phyloP scores from a whole-genome alignment of 1,140 invertebrate species.

The Eumeta japonica region DNA sequence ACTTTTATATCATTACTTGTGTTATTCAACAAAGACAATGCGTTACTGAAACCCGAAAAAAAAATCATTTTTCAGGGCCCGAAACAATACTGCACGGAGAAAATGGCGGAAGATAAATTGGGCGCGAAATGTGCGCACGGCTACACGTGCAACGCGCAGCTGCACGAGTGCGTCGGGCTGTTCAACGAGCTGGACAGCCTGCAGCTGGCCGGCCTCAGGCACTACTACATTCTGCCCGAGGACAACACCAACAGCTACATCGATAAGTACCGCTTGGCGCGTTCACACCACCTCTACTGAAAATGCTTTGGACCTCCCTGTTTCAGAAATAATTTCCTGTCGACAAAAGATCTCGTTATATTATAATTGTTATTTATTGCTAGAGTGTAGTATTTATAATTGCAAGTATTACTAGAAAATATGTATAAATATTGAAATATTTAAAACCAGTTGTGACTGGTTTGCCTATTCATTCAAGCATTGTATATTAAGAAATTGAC shows the following conservation, averaged over 20 bases:
- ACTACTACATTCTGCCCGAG: slow-evolving; percentile 13
- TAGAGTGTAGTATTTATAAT: too few relatives aligned
- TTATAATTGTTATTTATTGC: slow-evolving; percentile 4
- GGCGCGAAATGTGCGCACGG: slow-evolving; percentile 37
- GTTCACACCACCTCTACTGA: too few relatives aligned
- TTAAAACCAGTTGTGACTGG: too few relatives aligned
- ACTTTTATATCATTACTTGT: too few relatives aligned
- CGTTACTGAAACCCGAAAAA: too few relatives aligned
- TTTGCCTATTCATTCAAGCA: too few relatives aligned
- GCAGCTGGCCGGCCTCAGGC: slow-evolving; percentile 19
- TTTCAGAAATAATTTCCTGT: not conserved
- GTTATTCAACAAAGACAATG: too few relatives aligned
- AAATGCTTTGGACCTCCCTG: not conserved
- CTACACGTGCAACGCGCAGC: slow-evolving; percentile 28
- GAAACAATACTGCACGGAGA: slow-evolving; percentile 37
- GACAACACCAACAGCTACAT: too few relatives aligned
- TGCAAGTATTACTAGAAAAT: too few relatives aligned
- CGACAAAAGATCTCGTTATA: slow-evolving; percentile 3
- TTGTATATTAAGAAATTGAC: too few relatives aligned
- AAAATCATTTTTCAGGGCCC: slow-evolving; percentile 34
- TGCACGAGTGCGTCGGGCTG: slow-evolving; percentile 29
- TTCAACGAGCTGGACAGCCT: slow-evolving; percentile 24
- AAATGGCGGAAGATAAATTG: slow-evolving; percentile 30
- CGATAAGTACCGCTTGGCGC: too few relatives aligned
- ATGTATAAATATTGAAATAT: too few relatives aligned